Evolutionary conservation across 2,113 vertebrate genomes (phyloP), one percentile per base, ranked within the genome.

Genomic region (Baryphthengus martii): DNA sequence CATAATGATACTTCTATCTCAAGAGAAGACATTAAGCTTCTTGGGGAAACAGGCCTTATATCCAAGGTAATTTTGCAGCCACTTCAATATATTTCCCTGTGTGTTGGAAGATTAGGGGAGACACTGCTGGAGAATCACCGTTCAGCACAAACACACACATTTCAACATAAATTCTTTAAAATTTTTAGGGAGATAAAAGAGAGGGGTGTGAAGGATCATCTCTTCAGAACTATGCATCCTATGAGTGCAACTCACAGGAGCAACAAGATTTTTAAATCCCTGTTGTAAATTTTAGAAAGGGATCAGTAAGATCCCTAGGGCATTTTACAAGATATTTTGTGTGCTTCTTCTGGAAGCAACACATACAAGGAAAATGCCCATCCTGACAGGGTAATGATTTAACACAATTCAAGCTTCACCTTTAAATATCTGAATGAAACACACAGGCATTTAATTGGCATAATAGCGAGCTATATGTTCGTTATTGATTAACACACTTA

Each of bases 401-500:
- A 90, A 90, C 45, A 61, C 17, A 62, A 49, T 89, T 94, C 88
- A 97, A 94, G 75, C 92, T 92, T 93, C 84, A 75, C 72, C 66
- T 82, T 91, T 61, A 74, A 94, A 78, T 62, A 90, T 79, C 53
- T 86, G 84, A 79, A 71, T 1, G 1, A 91, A 96, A 87, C 37
- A 86, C 44, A 74, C 11, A 35, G 66, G 49, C 72, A 58, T 88
- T 89, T 96, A 95, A 97, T 93, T 96, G 95, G 76, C 93, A 93
- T 88, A 85, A 91, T 73, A 84, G 62, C 70, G 74, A 74, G 28
- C 90, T 93, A 53, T 61, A 71, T 80, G 68, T 96, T 95, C 96
- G 81, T 53, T 96, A 97, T 96, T 94, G 96, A 95, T 93, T 93
- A 97, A 92, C 65, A 93, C 39, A 58, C 58, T 94, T 85, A 81